phyloP scores from a whole-genome alignment of 2,113 vertebrate species.

The Corythaeola cristata region DNA sequence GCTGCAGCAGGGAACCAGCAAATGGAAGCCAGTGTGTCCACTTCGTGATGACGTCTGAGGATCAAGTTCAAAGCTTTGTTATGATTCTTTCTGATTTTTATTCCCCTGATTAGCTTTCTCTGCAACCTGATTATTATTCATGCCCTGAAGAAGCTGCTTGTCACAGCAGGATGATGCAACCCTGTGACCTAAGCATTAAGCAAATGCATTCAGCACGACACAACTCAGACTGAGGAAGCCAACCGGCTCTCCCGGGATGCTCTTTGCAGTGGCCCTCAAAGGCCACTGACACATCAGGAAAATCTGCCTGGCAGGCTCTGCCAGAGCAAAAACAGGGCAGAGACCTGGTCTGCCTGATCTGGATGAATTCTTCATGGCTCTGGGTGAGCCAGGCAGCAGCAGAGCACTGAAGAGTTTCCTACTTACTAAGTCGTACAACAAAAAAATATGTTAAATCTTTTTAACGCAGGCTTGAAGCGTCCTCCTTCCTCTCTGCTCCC shows the following conservation, averaged over 20 bases:
- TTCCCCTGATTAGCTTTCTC: background rate
- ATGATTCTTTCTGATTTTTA: background rate
- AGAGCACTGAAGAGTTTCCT: background rate
- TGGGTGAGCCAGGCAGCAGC: background rate
- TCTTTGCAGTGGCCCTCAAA: background rate
- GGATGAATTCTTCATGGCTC: background rate
- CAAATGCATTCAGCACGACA: background rate
- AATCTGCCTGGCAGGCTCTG: background rate
- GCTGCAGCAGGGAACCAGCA: background rate
- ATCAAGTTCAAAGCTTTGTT: background rate
- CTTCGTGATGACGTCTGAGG: background rate
- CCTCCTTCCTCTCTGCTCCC: background rate
- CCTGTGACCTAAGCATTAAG: background rate
- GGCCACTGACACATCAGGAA: background rate
- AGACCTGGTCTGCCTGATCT: background rate
- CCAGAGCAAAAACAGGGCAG: background rate
- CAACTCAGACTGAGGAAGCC: background rate
- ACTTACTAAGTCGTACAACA: background rate
- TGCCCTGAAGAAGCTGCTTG: conserved; percentile 6
- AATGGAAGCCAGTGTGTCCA: background rate
- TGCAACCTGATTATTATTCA: background rate
- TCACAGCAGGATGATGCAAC: background rate
- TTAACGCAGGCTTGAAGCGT: background rate
- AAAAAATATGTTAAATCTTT: rapidly evolving
- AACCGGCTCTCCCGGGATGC: background rate